phyloP scores from a whole-genome alignment of 2,113 vertebrate genomes.

The Pholis gunnellus region DNA sequence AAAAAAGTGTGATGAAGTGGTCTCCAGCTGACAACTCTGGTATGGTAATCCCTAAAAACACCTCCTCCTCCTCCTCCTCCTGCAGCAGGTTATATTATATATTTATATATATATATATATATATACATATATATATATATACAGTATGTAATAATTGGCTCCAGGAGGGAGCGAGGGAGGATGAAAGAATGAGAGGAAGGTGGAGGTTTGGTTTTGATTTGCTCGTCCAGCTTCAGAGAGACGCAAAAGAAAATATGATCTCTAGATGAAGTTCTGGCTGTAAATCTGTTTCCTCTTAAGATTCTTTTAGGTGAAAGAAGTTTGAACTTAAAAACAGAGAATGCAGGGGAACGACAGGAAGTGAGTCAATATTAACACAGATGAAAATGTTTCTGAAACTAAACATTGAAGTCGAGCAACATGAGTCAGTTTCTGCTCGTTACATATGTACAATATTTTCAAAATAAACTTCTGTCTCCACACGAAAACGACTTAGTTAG shows the following conservation, averaged over 20 bases:
- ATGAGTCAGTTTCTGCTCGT: too few species aligned
- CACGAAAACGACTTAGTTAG: too few species aligned
- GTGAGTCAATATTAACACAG: too few species aligned
- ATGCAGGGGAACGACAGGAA: too few species aligned
- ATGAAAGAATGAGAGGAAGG: constrained; percentile 63
- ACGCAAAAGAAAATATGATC: constrained; percentile 21
- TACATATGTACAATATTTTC: too few species aligned
- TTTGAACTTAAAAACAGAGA: background rate
- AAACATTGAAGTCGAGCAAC: too few species aligned
- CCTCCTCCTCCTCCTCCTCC: constrained; percentile 24
- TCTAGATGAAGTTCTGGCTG: constrained; percentile 2
- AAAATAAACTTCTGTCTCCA: too few species aligned
- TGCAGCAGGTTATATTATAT: too few species aligned
- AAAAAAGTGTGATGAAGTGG: constrained; percentile 43
- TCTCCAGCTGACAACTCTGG: constrained; percentile 70
- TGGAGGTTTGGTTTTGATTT: constrained; percentile 61
- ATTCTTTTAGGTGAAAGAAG: background rate
- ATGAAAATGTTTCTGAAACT: too few species aligned
- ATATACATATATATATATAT: too few species aligned
- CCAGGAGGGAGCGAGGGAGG: constrained; percentile 61
- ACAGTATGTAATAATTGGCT: constrained; percentile 57
- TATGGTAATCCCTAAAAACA: constrained; percentile 73
- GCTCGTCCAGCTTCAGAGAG: constrained; percentile 38
- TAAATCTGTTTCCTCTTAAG: constrained; percentile 5
- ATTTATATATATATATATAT: too few species aligned